Percentiles rank a stretch among this genome's conserved stretches.
Conservation (phyloP, 1,140 invertebrate genomes). For the Stratiolaelaps scimitus region DNA sequence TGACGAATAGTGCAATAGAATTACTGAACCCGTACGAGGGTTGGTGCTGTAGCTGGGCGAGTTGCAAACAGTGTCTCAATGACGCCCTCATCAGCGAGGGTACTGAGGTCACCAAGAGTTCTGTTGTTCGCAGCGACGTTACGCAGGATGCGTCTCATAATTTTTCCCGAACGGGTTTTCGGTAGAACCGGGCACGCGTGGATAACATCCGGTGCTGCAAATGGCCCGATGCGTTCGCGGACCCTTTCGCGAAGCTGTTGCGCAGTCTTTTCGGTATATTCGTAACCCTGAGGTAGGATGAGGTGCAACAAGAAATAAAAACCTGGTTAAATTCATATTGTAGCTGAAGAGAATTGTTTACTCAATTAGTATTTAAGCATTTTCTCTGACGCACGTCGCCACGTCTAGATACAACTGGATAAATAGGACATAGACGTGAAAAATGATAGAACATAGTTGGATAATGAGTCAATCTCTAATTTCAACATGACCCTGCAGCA, state of each 20-base stretch:
- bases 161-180: slow-evolving; percentile 95
- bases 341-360: not conserved
- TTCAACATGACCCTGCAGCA: too few species aligned
- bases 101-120: slow-evolving; percentile 82
- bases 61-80: slow-evolving; percentile 63
- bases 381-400: not conserved
- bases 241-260: slow-evolving; percentile 49
- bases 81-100: slow-evolving; percentile 71
- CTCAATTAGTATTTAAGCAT: not conserved
- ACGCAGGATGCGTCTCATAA: slow-evolving; percentile 83
- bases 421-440: slow-evolving; percentile 24
- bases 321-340: slow-evolving; percentile 23
- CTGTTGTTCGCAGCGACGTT: slow-evolving; percentile 78
- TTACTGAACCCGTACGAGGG: slow-evolving; percentile 21
- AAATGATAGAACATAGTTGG: too few species aligned
- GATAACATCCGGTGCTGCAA: slow-evolving; percentile 86
- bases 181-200: slow-evolving; percentile 81
- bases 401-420: slow-evolving; percentile 32
- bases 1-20: too few species aligned
- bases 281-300: slow-evolving; percentile 42
- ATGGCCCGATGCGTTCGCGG: slow-evolving; percentile 81
- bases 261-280: slow-evolving; percentile 48
- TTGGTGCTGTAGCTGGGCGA: slow-evolving; percentile 34
- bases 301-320: slow-evolving; percentile 23
- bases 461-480: too few species aligned